phyloP scores from a whole-genome alignment of 2,888 invertebrate species.

The Pristionchus arcanus region DNA sequence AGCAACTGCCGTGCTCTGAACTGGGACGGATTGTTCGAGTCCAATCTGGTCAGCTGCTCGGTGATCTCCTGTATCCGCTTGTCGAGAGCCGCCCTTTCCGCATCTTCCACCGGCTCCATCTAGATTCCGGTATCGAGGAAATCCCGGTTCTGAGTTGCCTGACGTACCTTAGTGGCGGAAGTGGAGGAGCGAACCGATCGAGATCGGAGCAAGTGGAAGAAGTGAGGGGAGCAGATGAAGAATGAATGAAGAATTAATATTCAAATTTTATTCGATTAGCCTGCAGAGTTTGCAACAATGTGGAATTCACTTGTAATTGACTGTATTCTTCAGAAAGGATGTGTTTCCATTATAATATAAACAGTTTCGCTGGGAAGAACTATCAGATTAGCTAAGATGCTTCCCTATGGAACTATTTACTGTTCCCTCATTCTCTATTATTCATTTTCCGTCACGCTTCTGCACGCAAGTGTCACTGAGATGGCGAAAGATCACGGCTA shows the following conservation, averaged over 20 bases:
- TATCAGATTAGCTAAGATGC: neutral
- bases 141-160: neutral
- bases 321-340: no score
- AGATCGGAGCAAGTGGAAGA: neutral
- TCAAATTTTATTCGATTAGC: neutral
- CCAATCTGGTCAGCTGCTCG: neutral
- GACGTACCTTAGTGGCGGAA: neutral
- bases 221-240: neutral
- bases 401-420: no score
- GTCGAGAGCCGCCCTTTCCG: conserved; percentile 14
- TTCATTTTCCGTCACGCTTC: neutral
- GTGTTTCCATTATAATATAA: no score
- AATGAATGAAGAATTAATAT: neutral
- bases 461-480: neutral
- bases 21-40: conserved; percentile 27
- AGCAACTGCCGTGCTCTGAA: conserved; percentile 30
- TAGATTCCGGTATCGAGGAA: neutral
- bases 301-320: no score
- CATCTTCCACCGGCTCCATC: conserved; percentile 29
- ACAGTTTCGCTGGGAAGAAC: neutral
- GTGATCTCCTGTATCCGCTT: conserved; percentile 29
- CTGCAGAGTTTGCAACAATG: neutral
- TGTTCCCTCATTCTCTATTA: neutral
- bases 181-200: neutral
- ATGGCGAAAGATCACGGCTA: neutral